A percentile compares a stretch with the other conserved stretches of the same genome.
Conservation (phyloP, 30 jellyfish, hydroid and myxozoan genomes). For the Rhopilema esculentum region DNA sequence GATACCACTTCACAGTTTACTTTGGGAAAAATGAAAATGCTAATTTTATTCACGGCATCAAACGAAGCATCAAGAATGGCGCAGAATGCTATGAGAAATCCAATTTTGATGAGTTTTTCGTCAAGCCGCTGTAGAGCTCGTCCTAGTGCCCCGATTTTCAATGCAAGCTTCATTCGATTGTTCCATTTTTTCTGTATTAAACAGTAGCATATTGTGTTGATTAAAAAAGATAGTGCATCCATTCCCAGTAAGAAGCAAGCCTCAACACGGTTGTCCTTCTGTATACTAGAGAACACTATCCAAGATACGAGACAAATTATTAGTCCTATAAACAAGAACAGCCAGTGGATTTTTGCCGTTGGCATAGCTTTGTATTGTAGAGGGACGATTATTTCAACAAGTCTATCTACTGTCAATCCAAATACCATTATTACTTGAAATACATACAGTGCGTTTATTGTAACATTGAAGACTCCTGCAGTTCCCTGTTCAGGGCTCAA, state of each 20-base stretch:
- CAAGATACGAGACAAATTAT: neutral
- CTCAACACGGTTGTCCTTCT: conserved; percentile 1
- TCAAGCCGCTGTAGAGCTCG: conserved; percentile 48
- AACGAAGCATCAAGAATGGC: conserved; percentile 18
- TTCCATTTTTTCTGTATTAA: conserved; percentile 7
- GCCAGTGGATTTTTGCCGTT: neutral
- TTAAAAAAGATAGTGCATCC: neutral
- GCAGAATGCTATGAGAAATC: conserved; percentile 16
- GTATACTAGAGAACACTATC: neutral
- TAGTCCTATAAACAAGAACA: neutral
- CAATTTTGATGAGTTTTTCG: conserved; percentile 13
- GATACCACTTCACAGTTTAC: neutral
- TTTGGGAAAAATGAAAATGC: neutral
- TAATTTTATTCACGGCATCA: neutral
- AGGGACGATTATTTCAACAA: conserved; percentile 19
- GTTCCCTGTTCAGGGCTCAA: conserved; percentile 2
- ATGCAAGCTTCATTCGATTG: conserved; percentile 10
- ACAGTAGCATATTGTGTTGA: neutral
- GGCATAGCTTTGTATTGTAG: conserved; percentile 48
- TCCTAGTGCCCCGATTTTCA: conserved; percentile 37
- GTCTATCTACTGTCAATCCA: conserved; percentile 36
- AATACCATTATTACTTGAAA: conserved; percentile 9
- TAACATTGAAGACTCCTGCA: neutral
- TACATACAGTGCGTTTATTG: conserved; percentile 3
- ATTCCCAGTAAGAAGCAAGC: conserved; percentile 2